Percentiles rank a stretch among this genome's conserved stretches.
These are phyloP conservation scores for Drosophila willistoni DNA, from an alignment of 1,140 invertebrate species.

Conservation along the genomic window DNA sequence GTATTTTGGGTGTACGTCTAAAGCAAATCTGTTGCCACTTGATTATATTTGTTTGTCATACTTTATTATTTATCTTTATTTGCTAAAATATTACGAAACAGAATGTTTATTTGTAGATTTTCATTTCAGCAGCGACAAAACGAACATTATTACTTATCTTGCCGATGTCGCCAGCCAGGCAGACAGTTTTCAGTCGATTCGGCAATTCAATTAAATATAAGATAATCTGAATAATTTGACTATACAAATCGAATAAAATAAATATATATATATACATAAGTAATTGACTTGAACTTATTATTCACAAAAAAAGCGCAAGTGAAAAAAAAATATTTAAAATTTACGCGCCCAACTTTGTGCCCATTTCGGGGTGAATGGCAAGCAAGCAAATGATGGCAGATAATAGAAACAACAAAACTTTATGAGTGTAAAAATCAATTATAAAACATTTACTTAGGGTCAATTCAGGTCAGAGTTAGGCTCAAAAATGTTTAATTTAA, in stretches of 20 bases:
- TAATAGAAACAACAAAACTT: constrained; percentile 16
- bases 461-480: background rate
- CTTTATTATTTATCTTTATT: constrained; percentile 61
- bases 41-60: constrained; percentile 45
- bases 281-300: no score
- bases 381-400: constrained; percentile 18
- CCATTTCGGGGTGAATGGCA: constrained; percentile 37
- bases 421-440: constrained; percentile 53
- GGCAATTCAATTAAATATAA: no score
- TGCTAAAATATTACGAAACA: constrained; percentile 58
- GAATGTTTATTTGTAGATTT: constrained; percentile 62
- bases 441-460: background rate
- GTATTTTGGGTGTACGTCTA: background rate
- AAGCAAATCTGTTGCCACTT: constrained; percentile 16
- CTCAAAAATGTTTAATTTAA: constrained; percentile 38
- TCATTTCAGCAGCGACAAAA: constrained; percentile 35
- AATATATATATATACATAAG: background rate
- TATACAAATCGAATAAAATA: background rate
- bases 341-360: background rate
- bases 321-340: background rate
- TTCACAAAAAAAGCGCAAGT: background rate
- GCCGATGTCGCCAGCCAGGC: background rate
- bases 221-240: background rate
- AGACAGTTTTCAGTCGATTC: background rate
- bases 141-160: background rate